A percentile compares a stretch with the other conserved stretches of the same genome.
Conservation (phyloP, 1,140 invertebrate species). For the Monochamus saltuarius region DNA sequence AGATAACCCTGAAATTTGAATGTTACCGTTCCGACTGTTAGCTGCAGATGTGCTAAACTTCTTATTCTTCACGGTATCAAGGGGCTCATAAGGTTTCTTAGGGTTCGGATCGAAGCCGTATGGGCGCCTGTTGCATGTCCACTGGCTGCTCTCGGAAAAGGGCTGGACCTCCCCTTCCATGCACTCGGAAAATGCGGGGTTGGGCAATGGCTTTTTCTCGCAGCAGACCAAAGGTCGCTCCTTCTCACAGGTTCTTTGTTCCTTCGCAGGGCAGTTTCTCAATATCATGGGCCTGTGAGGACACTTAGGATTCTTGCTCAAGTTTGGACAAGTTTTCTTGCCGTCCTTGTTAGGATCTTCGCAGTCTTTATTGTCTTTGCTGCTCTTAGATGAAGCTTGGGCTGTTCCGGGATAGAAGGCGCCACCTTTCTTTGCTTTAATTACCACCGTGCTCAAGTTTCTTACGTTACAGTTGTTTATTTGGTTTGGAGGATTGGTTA, state of each 20-base stretch:
- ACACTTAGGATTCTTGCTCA: conserved; percentile 1
- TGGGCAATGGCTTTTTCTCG: conserved; percentile 26
- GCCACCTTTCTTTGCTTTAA: not conserved
- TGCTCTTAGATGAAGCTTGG: conserved; percentile 3
- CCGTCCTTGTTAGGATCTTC: not conserved
- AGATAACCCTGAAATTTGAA: too few relatives aligned
- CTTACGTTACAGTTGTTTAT: not conserved
- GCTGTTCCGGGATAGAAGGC: not conserved
- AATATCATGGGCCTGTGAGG: not conserved
- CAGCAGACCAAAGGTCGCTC: conserved; percentile 20
- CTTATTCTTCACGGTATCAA: conserved; percentile 9
- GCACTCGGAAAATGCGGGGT: conserved; percentile 24
- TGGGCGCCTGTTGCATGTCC: conserved; percentile 20
- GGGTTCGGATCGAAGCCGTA: conserved; percentile 25
- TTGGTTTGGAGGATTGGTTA: not conserved
- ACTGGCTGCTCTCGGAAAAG: conserved; percentile 22
- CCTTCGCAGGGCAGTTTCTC: conserved; percentile 1
- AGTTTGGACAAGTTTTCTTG: not conserved
- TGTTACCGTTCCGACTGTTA: not conserved
- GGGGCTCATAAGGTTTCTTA: conserved; percentile 14
- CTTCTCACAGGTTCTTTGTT: not conserved
- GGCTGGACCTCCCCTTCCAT: conserved; percentile 15
- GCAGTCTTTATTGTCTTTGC: conserved; percentile 19
- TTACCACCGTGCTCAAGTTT: conserved; percentile 2
- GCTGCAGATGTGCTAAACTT: conserved; percentile 7